Conservation (phyloP, 2,113 vertebrate genomes). For the Larimichthys crocea region DNA sequence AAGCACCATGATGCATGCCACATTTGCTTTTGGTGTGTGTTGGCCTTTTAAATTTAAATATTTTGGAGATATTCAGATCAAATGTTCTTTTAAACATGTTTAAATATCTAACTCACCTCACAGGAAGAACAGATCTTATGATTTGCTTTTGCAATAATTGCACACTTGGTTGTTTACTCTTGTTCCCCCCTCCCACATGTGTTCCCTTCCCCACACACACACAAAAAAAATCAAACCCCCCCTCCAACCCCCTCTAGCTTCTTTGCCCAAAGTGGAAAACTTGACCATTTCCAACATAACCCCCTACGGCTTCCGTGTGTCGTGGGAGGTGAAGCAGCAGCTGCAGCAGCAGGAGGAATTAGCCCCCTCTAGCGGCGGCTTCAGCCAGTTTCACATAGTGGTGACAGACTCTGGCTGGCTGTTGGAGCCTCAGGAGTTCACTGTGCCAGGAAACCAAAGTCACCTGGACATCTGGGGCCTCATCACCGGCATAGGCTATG, state of each 20-base stretch:
- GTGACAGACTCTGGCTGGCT: constrained; percentile 96
- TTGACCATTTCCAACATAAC: constrained; percentile 92
- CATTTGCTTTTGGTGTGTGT: constrained; percentile 27
- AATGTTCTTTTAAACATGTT: not conserved
- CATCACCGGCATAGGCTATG: constrained; percentile 88
- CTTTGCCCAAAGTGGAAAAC: constrained; percentile 95
- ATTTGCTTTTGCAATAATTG: constrained; percentile 80
- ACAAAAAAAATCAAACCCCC: constrained; percentile 42
- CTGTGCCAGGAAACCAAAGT: constrained; percentile 81
- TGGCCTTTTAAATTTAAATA: not conserved
- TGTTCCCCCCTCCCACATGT: constrained; percentile 72
- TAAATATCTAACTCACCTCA: not conserved
- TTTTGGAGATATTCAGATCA: not conserved
- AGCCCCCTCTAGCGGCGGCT: constrained; percentile 75
- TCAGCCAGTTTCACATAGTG: constrained; percentile 92
- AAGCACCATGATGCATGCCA: constrained; percentile 15
- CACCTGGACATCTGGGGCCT: constrained; percentile 83
- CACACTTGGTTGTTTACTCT: constrained; percentile 20
- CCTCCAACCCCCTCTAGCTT: constrained; percentile 82
- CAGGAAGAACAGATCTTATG: constrained; percentile 19
- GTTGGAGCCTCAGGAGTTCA: constrained; percentile 91
- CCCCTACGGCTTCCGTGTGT: constrained; percentile 87
- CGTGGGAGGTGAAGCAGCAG: constrained; percentile 76
- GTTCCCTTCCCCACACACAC: constrained; percentile 7
- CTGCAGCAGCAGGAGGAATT: constrained; percentile 59